Conservation (phyloP, 1,140 invertebrate species). For the Zaprionus camerounensis region DNA sequence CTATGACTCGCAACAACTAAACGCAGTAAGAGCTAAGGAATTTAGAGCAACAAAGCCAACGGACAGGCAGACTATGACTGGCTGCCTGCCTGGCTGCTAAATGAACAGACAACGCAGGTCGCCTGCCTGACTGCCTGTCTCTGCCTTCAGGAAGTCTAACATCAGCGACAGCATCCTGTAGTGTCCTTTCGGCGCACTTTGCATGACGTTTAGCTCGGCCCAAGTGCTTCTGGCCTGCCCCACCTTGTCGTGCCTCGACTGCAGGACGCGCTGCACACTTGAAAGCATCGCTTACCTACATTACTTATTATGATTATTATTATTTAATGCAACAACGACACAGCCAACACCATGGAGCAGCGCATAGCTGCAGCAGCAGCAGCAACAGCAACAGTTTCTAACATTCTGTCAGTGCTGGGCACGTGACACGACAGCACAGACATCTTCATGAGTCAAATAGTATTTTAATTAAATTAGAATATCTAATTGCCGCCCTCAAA, state of each 20-base stretch:
- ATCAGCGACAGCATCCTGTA: conserved; percentile 79
- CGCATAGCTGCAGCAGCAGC: neutral
- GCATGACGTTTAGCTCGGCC: conserved; percentile 72
- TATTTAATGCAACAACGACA: conserved; percentile 72
- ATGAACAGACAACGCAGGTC: conserved; percentile 54
- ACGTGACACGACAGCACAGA: conserved; percentile 13
- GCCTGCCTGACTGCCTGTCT: conserved; percentile 5
- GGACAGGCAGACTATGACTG: conserved; percentile 6
- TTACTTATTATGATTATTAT: conserved; percentile 81
- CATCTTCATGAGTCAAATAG: neutral
- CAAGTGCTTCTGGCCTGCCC: conserved; percentile 34
- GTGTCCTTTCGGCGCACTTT: conserved; percentile 77
- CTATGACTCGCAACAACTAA: conserved; percentile 53
- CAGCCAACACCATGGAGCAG: conserved; percentile 30
- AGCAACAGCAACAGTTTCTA: conserved; percentile 67
- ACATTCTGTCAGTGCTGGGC: conserved; percentile 44
- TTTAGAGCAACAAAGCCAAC: conserved; percentile 68
- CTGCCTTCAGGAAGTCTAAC: conserved; percentile 68
- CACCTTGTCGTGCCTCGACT: neutral
- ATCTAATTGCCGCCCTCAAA: neutral
- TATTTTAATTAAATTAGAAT: conserved; percentile 10
- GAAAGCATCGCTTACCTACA: conserved; percentile 63
- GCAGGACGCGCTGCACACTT: conserved; percentile 52
- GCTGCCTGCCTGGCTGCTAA: conserved; percentile 30
- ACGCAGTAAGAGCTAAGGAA: conserved; percentile 64